Percentiles rank a stretch among this genome's conserved stretches.
Evolutionary conservation across 2,888 invertebrate species (phyloP).

Genomic region (Oscheius sp.): DNA sequence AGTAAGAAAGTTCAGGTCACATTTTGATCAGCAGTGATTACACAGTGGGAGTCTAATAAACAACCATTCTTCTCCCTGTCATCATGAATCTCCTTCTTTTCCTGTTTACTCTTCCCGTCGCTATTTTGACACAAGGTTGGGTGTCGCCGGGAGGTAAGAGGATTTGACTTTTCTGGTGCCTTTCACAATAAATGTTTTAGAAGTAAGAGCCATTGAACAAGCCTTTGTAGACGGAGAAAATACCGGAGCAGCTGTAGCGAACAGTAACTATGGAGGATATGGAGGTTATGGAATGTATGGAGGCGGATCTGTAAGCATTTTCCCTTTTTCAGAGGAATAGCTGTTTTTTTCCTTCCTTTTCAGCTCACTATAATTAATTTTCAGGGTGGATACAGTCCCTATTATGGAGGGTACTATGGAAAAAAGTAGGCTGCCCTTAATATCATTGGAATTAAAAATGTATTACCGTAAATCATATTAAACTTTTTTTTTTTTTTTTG

Average conservation of each 20-base stretch:
- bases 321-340: too few relatives aligned
- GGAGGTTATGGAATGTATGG: not conserved
- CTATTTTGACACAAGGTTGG: not conserved
- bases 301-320: not conserved
- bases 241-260: not conserved
- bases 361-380: not conserved
- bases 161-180: not conserved
- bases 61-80: not conserved
- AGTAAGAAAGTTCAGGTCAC: too few relatives aligned
- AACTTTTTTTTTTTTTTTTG: not conserved
- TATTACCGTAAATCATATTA: not conserved
- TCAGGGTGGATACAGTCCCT: not conserved
- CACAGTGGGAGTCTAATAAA: not conserved
- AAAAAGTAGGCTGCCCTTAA: too few relatives aligned
- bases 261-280: not conserved
- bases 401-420: not conserved
- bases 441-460: too few relatives aligned
- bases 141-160: not conserved
- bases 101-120: not conserved
- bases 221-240: slow-evolving; percentile 20
- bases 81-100: not conserved
- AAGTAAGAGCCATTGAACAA: slow-evolving; percentile 18
- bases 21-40: not conserved
- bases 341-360: too few relatives aligned
- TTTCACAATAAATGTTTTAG: not conserved